Base-by-base conservation (phyloP, 2,888 invertebrate genomes). In the Xestia rhomboidea region DNA sequence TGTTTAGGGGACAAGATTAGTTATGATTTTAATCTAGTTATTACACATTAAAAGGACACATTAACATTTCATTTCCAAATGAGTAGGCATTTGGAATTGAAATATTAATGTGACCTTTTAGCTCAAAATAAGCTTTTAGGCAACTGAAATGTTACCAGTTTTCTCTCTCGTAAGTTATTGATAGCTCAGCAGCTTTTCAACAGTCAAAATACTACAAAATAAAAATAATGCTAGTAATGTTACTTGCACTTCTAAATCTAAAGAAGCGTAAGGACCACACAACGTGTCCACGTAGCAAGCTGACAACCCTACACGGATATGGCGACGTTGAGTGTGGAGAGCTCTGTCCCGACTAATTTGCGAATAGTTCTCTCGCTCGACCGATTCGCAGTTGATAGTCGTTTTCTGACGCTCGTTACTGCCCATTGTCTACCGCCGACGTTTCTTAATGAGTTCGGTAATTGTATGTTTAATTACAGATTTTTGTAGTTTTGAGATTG, bases 321-420 rank as follows among this genome's bases (percentile, higher is more conserved):
- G 93, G 93, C 90, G 91, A 89, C 88, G 91, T 89, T 89, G 92
- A 93, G 92, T 90, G 91, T 91, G 92, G 91, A 91, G 91, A 93
- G 92, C 92, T 92, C 86, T 88, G 90, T 90, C 88, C 87, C 89
- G 92, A 94, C 94, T 95, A 95, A 95, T 95, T 95, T 94, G 93
- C 91, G 93, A 92, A 93, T 93, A 94, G 94, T 94, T 92, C 91
- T 89, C 89, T 89, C 90, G 86, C 81, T 82, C 89, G 90, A 91
- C 91, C 91, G 91, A 92, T 92, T 93, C 89, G 87, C 89, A 91
- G 88, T 90, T 90, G 92, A 92, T 92, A 91, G 92, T 92, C 90
- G 90, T 91, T 92, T 92, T 92, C 90, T 89, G 89, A 84, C 90
- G 90, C 90, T 93, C 93, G 92, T 93, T 93, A 93, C 87, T 82